Base-by-base conservation (phyloP, 2,888 invertebrate genomes). In the Strigamia maritima region DNA sequence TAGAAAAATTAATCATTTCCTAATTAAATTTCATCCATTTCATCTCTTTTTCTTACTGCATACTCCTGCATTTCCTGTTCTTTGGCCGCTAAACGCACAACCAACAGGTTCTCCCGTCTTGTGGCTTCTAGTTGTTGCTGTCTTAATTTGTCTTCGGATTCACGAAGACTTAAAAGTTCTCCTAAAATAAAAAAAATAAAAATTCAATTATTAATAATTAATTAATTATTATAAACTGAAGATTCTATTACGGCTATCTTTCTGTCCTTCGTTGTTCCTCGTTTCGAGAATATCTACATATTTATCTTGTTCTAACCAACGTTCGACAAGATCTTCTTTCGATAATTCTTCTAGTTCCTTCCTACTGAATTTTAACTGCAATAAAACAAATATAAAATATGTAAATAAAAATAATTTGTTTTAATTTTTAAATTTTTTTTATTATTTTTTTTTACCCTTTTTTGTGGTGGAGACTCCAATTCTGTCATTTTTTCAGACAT, bases 61-160 rank as follows among this genome's bases (percentile, higher is more conserved):
- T 93, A 95, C 88, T 97, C 97, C 87, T 97, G 96, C 86, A 96
- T 91, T 88, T 98, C 97, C 87, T 97, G 97, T 86, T 98, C 98
- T 88, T 98, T 98, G 82, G 94, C 93, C 81, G 97, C 94, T 82
- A 98, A 90, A 84, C 96, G 90, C 84, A 97, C 92, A 83, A 97
- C 93, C 83, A 98, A 90, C 82, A 96, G 92, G 87, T 94, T 94
- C 87, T 98, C 97, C 84, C 95, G 90, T 83, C 95, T 92, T 84
- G 94, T 93, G 81, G 94, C 92, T 86, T 97, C 97, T 79, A 90
- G 89, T 85, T 92, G 91, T 86, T 95, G 94, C 83, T 92, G 91
- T 84, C 92, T 92, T 84, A 92, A 89, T 85, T 92, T 92, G 83
- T 93, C 92, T 87, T 93, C 93, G 83, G 91, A 89, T 87, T 93